A percentile compares a stretch with the other conserved stretches of the same genome.
phyloP scores from a whole-genome alignment of 2,797 vertebrate species.

The Ispidina picta region DNA sequence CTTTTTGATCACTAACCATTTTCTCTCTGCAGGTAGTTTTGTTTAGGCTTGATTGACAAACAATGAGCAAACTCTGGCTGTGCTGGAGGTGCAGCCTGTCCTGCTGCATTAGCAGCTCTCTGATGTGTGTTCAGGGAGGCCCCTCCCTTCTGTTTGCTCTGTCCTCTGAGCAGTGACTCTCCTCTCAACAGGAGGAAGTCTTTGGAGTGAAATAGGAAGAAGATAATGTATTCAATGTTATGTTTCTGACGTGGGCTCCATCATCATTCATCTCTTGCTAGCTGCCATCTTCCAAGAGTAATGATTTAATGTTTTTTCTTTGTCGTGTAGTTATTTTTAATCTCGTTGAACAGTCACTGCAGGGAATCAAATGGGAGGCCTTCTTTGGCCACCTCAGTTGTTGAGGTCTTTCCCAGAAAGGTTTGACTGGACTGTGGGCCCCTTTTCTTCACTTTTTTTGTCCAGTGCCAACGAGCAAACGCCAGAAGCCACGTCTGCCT shows the following conservation, averaged over 20 bases:
- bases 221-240: neutral
- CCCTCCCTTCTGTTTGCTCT: neutral
- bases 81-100: neutral
- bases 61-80: neutral
- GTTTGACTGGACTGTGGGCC: neutral
- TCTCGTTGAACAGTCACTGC: neutral
- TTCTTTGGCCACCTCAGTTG: neutral
- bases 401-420: neutral
- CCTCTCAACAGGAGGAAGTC: neutral
- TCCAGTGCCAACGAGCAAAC: neutral
- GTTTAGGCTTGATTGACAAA: neutral
- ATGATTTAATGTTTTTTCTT: neutral
- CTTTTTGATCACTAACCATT: neutral
- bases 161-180: neutral
- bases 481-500: neutral
- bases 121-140: neutral
- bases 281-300: neutral
- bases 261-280: neutral
- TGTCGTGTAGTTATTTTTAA: neutral
- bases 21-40: neutral
- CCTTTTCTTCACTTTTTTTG: neutral
- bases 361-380: neutral
- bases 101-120: neutral
- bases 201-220: neutral
- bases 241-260: neutral